Evolutionary conservation across 1,140 invertebrate genomes (phyloP), one percentile per base, ranked within the genome.

Genomic region (Microplitis demolitor): DNA sequence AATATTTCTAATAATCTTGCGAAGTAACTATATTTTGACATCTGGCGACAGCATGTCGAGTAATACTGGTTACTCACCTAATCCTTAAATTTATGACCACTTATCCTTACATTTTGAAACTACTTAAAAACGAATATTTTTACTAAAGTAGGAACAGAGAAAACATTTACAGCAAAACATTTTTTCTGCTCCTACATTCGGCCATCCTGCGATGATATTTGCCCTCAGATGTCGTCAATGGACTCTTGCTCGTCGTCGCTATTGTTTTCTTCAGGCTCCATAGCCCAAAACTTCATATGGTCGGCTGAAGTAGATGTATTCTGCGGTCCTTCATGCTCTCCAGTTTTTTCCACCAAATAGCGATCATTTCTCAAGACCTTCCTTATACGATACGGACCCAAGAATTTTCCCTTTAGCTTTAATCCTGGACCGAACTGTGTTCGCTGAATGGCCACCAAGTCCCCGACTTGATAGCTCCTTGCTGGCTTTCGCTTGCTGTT

Each of bases 381-480:
- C 24, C 14, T 71, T 11, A 71, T 34, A 8, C 8, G 4, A 58
- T 73, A 73, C 6, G 72, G 72, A 34, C 72, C 72, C 16, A 73
- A 62, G 53, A 62, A 73, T 51, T 73, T 68, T 1, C 5, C 66
- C 5, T 50, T 37, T 8, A 73, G 4, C 51, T 73, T 68, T 1
- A 62, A 39, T 3, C 72, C 72, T 37, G 72, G 35, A 14, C 67
- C 67, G 11, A 70, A 53, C 24, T 74, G 60, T 6, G 72, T 70
- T 5, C 72, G 67, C 37, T 70, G 50, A 31, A 74, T 70, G 6
- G 68, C 58, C 3, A 74, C 72, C 13, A 69, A 34, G 34, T 73
- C 56, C 9, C 66, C 72, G 16, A 45, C 45, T 24, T 51, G 14
- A 50, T 75, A 75, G n/a, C 50, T 39, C 6, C 14, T 53, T n/a